These are phyloP conservation scores for Caenorhabditis becei DNA, from an alignment of 2,888 invertebrate species.

Conservation along the genomic window DNA sequence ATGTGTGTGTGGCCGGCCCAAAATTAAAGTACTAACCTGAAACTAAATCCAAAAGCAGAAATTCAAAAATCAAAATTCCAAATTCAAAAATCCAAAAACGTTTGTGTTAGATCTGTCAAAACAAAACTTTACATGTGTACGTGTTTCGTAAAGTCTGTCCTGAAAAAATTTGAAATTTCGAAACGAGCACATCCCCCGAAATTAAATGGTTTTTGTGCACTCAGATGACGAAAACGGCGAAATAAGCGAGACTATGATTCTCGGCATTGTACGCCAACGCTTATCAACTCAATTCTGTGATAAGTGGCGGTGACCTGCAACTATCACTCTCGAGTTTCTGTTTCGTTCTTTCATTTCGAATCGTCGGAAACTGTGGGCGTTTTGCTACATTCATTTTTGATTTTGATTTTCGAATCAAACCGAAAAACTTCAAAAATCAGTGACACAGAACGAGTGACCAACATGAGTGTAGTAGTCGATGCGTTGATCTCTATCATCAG, in stretches of 20 bases:
- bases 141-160: no score
- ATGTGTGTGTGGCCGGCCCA: not conserved
- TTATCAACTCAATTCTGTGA: conserved; percentile 45
- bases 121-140: no score
- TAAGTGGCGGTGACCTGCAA: conserved; percentile 53
- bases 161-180: not conserved
- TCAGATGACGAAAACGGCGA: not conserved
- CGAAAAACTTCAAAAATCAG: not conserved
- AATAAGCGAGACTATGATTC: conserved; percentile 17
- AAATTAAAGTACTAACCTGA: not conserved
- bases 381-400: conserved; percentile 3
- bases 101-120: not conserved
- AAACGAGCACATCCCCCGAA: not conserved
- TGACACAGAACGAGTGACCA: conserved; percentile 26
- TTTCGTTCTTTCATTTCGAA: conserved; percentile 48
- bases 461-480: conserved; percentile 17
- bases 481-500: conserved; percentile 41
- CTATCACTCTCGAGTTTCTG: conserved; percentile 22
- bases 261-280: conserved; percentile 13
- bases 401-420: conserved; percentile 11
- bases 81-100: not conserved
- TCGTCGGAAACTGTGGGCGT: conserved; percentile 36
- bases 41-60: not conserved
- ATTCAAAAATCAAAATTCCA: not conserved
- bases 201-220: not conserved